Evolutionary conservation across 2,113 vertebrate genomes (phyloP), one percentile per base, ranked within the genome.

Genomic region (Tachysurus fulvidraco): DNA sequence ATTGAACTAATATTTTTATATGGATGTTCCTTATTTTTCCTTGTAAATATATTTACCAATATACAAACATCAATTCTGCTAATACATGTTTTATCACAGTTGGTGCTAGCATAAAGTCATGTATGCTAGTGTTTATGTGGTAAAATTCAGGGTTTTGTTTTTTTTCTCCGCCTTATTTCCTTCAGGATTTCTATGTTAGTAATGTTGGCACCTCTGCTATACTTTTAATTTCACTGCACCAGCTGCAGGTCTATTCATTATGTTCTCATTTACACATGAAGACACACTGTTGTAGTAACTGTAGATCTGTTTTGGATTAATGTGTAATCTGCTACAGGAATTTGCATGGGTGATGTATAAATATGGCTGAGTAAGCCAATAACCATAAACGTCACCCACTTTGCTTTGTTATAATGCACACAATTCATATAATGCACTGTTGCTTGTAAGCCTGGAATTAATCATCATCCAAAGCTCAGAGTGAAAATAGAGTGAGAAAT

Each of bases 281-380:
- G 55, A 60, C 54, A 44, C 6, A 4, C 25, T 84, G 44, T 73
- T 59, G 11, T 46, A 59, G 21, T 84, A 60, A 30, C 21, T 14
- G 73, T 76, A 62, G 36, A 44, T 60, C 23, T 77, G n/a, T 77
- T 77, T 77, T 52, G 77, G 54, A 50, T 54, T 30, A 74, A 1
- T 84, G 50, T 23, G 41, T 30, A 23, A 60, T 59, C 25, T 84
- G 8, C 13, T 36, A 44, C 28, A 17, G 4, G 16, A 76, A 77
- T 57, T 65, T 89, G 60, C 73, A 81, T 85, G 36, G 71, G 77
- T 81, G 71, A 81, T 9, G 64, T 50, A 81, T 79, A 74, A 86
- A 84, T 65, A 59, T 87, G 54, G 54, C 21, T 57, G 52, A 25
- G 11, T 1, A 28, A 81, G 54, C 59, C 46, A 41, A 30, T 41